These are phyloP conservation scores for Drosophila oshimai DNA, from an alignment of 1,140 invertebrate genomes.

Conservation along the genomic window DNA sequence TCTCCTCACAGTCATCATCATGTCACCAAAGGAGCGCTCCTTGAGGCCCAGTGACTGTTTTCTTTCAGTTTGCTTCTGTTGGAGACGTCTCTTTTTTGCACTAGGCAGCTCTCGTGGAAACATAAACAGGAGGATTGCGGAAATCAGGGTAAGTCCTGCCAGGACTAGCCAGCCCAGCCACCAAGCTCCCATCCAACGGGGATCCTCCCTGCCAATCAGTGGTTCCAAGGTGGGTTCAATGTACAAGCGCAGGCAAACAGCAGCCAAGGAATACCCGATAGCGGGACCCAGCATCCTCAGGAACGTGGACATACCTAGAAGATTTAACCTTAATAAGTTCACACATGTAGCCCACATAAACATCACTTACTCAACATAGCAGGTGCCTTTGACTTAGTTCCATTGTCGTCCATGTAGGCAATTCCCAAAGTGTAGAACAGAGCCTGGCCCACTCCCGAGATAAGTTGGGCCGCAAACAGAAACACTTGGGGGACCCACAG, in stretches of 20 bases:
- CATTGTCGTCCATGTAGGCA: conserved; percentile 88
- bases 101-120: conserved; percentile 87
- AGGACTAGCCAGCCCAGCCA: conserved; percentile 92
- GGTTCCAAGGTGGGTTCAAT: conserved; percentile 87
- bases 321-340: background rate
- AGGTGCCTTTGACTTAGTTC: conserved; percentile 87
- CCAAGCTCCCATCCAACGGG: conserved; percentile 91
- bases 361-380: conserved; percentile 85
- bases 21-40: conserved; percentile 39
- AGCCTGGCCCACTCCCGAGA: conserved; percentile 86
- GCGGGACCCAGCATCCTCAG: conserved; percentile 88
- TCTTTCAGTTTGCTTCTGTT: background rate
- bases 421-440: conserved; percentile 87
- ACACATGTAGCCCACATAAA: too few relatives aligned
- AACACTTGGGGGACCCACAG: conserved; percentile 85
- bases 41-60: background rate
- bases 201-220: conserved; percentile 86
- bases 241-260: conserved; percentile 87
- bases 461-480: conserved; percentile 86
- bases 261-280: conserved; percentile 87
- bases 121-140: conserved; percentile 85
- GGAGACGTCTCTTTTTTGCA: conserved; percentile 29
- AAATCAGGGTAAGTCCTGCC: conserved; percentile 85
- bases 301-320: conserved; percentile 86
- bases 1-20: conserved; percentile 36